These are phyloP conservation scores for Hipparchia semele DNA, from an alignment of 2,888 invertebrate species.

Conservation along the genomic window DNA sequence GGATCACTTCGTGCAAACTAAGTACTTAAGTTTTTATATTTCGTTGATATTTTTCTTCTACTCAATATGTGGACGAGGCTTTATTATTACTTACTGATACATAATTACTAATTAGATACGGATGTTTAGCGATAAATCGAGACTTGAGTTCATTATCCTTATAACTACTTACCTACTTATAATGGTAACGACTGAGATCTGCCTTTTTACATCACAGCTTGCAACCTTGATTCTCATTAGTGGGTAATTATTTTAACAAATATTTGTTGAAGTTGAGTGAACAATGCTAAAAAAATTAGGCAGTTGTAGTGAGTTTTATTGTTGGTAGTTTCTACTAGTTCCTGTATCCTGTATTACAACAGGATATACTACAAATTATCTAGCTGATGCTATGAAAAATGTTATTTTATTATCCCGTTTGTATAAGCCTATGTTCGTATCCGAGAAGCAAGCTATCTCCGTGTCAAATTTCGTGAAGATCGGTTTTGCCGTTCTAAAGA, in stretches of 20 bases:
- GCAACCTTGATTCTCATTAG: background rate
- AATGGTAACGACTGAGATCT: background rate
- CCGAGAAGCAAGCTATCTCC: too few species aligned
- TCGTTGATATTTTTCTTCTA: background rate
- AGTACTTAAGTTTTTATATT: background rate
- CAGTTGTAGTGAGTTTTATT: too few species aligned
- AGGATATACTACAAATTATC: too few species aligned
- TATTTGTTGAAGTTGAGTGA: background rate
- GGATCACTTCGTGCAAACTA: too few species aligned
- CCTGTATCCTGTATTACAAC: too few species aligned
- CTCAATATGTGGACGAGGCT: background rate
- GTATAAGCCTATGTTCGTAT: too few species aligned
- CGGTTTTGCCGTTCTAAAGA: too few species aligned
- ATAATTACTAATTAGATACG: background rate
- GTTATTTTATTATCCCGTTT: too few species aligned
- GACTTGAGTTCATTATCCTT: constrained; percentile 1
- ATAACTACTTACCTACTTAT: background rate
- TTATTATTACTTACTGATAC: background rate
- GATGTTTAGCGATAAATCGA: background rate
- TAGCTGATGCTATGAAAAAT: too few species aligned
- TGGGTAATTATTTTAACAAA: background rate
- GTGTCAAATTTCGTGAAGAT: too few species aligned
- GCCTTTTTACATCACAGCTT: background rate
- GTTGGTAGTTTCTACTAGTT: too few species aligned
- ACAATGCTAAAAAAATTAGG: too few species aligned